These are phyloP conservation scores for Palythoa heliodiscus DNA, from an alignment of 92 coral and sea anemone species.

Conservation along the genomic window DNA sequence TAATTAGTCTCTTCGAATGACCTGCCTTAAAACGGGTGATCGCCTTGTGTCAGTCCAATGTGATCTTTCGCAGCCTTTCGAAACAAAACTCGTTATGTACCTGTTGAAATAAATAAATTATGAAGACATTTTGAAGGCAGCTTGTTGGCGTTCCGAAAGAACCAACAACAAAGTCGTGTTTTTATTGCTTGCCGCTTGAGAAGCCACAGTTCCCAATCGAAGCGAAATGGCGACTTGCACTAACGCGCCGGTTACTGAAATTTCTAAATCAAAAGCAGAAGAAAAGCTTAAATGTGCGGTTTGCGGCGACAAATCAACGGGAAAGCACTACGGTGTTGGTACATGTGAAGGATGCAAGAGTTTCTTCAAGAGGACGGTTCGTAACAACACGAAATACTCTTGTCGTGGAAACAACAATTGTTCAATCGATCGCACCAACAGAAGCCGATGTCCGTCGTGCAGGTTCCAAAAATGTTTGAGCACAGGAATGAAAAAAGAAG, in stretches of 20 bases:
- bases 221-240: slow-evolving; percentile 59
- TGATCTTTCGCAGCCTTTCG: slow-evolving; percentile 41
- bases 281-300: slow-evolving; percentile 85
- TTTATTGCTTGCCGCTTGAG: slow-evolving; percentile 19
- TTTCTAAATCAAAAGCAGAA: slow-evolving; percentile 57
- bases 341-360: slow-evolving; percentile 94
- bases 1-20: slow-evolving; percentile 9
- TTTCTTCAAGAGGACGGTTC: slow-evolving; percentile 89
- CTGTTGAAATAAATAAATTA: slow-evolving; percentile 21
- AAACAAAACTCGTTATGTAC: slow-evolving; percentile 25
- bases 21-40: slow-evolving; percentile 47
- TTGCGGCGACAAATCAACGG: slow-evolving; percentile 88
- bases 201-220: not conserved
- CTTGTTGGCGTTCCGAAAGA: not conserved
- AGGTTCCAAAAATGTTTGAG: slow-evolving; percentile 82
- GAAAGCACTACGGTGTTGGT: slow-evolving; percentile 87
- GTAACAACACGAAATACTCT: slow-evolving; percentile 84
- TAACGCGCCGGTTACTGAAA: slow-evolving; percentile 51
- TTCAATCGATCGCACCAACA: slow-evolving; percentile 73
- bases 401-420: slow-evolving; percentile 84
- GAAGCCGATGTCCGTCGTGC: slow-evolving; percentile 92
- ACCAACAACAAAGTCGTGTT: not conserved
- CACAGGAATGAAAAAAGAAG: slow-evolving; percentile 92
- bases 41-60: slow-evolving; percentile 31
- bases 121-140: slow-evolving; percentile 42